These are phyloP conservation scores for Poeciliopsis occidentalis DNA, from an alignment of 2,113 vertebrate species.

Conservation along the genomic window DNA sequence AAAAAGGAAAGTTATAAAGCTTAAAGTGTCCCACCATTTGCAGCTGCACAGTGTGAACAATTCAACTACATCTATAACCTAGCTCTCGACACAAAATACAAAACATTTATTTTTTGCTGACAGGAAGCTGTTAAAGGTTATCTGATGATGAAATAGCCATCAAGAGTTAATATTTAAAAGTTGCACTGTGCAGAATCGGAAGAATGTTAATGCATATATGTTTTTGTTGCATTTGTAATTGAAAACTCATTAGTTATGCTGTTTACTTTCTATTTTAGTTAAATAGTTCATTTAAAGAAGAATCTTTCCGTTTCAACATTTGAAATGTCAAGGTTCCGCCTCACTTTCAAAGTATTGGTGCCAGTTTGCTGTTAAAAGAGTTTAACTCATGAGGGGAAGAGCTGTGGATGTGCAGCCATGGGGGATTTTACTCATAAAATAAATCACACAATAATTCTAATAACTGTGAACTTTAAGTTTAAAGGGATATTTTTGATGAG, in stretches of 20 bases:
- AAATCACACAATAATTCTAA: conserved; percentile 22
- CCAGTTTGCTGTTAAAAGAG: conserved; percentile 21
- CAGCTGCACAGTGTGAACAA: too few species aligned
- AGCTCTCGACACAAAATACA: neutral
- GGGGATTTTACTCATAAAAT: conserved; percentile 27
- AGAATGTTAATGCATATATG: too few species aligned
- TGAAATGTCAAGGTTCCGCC: conserved; percentile 70
- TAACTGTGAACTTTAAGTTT: conserved; percentile 45
- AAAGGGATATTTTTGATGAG: conserved; percentile 47
- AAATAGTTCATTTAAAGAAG: conserved; percentile 58
- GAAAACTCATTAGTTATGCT: neutral
- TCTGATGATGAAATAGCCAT: neutral
- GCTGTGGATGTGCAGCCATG: conserved; percentile 9
- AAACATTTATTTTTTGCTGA: neutral
- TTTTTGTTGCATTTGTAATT: neutral
- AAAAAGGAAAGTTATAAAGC: neutral
- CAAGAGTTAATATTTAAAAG: neutral
- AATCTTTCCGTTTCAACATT: conserved; percentile 54
- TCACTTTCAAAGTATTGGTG: conserved; percentile 34
- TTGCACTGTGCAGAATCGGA: too few species aligned
- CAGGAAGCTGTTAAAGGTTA: neutral
- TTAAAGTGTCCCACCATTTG: neutral
- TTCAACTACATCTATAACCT: neutral
- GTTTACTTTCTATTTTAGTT: conserved; percentile 13
- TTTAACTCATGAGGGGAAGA: conserved; percentile 31